Conservation (phyloP, 2,888 invertebrate species). For the Andrena haemorrhoa region DNA sequence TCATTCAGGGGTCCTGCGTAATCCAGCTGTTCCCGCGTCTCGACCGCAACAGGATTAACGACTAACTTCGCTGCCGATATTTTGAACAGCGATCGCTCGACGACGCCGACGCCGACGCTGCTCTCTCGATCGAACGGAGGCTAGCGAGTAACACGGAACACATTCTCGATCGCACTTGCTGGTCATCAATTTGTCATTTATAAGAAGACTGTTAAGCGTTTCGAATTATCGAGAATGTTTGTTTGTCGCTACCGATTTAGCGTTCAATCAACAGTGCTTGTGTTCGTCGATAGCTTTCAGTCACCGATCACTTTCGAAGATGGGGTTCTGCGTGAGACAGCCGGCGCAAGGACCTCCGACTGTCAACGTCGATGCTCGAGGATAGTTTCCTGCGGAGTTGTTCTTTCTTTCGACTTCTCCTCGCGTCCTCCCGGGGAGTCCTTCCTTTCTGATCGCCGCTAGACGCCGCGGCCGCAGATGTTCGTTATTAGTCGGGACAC, state of each 20-base stretch:
- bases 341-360: background rate
- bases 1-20: slow-evolving; percentile 64
- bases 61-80: slow-evolving; percentile 19
- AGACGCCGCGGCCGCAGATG: slow-evolving; percentile 63
- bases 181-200: background rate
- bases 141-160: background rate
- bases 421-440: background rate
- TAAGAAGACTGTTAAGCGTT: background rate
- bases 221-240: background rate
- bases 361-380: background rate
- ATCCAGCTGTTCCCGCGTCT: slow-evolving; percentile 27
- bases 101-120: slow-evolving; percentile 11
- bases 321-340: background rate
- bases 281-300: background rate
- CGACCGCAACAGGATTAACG: slow-evolving; percentile 34
- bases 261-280: background rate
- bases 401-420: slow-evolving; percentile 34
- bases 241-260: background rate
- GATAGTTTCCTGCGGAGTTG: slow-evolving; percentile 35
- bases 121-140: slow-evolving; percentile 30
- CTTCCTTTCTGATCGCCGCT: slow-evolving; percentile 24
- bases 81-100: slow-evolving; percentile 29
- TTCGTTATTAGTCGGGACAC: slow-evolving; percentile 72
- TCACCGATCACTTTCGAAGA: background rate
- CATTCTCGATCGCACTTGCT: slow-evolving; percentile 49